Conservation (phyloP, 2,797 vertebrate genomes). For the Tokudaia tokunoshimensis region DNA sequence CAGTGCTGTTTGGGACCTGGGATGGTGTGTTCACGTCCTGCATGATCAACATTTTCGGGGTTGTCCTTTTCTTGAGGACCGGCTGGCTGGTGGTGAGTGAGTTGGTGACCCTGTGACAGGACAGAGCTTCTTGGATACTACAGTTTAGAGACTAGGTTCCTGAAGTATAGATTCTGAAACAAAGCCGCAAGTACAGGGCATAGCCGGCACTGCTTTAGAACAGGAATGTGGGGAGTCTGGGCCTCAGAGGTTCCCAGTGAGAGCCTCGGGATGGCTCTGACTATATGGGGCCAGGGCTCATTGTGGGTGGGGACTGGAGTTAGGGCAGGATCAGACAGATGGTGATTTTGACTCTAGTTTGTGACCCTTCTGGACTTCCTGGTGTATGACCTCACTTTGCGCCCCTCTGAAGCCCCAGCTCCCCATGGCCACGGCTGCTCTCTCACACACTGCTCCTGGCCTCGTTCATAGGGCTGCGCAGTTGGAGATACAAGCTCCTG, state of each 20-base stretch:
- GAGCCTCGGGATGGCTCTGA: not conserved
- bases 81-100: slow-evolving; percentile 97
- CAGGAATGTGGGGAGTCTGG: not conserved
- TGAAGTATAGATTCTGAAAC: not conserved
- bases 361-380: not conserved
- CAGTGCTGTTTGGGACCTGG: slow-evolving; percentile 98
- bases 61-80: slow-evolving; percentile 97
- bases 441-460: not conserved
- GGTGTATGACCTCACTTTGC: not conserved
- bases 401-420: not conserved
- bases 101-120: too few species aligned
- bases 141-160: not conserved
- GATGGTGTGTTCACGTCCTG: slow-evolving; percentile 99
- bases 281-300: not conserved
- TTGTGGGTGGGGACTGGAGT: not conserved
- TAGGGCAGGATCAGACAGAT: not conserved
- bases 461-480: accelerated
- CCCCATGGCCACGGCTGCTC: not conserved
- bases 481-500: not conserved
- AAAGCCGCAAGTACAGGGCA: not conserved
- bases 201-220: not conserved
- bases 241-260: not conserved
- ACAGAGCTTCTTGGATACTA: not conserved
- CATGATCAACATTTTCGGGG: slow-evolving; percentile 99
- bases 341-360: not conserved